These are phyloP conservation scores for Boleophthalmus pectinirostris DNA, from an alignment of 2,113 vertebrate species.

Conservation along the genomic window DNA sequence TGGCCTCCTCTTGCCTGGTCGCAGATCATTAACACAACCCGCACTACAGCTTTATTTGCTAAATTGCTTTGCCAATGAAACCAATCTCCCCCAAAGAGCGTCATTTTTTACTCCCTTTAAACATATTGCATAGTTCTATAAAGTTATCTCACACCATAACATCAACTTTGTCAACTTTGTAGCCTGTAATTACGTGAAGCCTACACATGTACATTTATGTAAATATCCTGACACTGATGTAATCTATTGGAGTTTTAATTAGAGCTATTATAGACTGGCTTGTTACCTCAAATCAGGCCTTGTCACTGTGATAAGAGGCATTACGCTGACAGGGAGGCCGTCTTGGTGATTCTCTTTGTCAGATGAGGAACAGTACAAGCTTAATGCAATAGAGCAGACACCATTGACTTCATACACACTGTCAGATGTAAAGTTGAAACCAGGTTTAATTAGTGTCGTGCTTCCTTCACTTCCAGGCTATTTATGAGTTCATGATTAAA, in stretches of 20 bases:
- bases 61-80: neutral
- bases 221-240: neutral
- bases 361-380: slow-evolving; percentile 3
- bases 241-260: slow-evolving; percentile 4
- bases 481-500: neutral
- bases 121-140: neutral
- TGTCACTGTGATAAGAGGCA: slow-evolving; percentile 3
- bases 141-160: neutral
- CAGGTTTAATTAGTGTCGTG: slow-evolving; percentile 1
- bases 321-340: neutral
- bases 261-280: neutral
- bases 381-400: neutral
- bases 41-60: neutral
- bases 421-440: slow-evolving; percentile 1
- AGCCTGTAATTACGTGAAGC: neutral
- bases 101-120: neutral
- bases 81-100: neutral
- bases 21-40: neutral
- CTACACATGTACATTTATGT: slow-evolving; percentile 2
- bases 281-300: slow-evolving; percentile 1
- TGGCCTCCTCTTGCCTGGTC: neutral
- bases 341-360: slow-evolving; percentile 5
- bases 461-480: neutral
- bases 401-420: slow-evolving; percentile 1
- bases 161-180: neutral